Evolutionary conservation across 2,113 vertebrate species (phyloP).

Genomic region (Platichthys flesus): DNA sequence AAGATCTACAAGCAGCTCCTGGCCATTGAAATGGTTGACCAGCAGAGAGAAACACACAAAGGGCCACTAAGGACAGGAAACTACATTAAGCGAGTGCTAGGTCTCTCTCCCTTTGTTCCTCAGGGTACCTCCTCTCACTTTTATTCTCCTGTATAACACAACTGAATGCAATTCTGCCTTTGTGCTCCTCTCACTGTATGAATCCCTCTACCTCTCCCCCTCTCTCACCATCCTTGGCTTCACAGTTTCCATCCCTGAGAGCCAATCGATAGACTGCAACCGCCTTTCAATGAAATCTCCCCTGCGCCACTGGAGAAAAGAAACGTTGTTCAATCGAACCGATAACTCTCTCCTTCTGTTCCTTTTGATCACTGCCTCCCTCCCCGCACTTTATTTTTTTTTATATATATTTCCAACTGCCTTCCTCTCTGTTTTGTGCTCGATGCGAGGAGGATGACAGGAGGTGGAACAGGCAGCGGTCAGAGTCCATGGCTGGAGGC

Average conservation of each 20-base stretch:
- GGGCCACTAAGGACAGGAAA: conserved; percentile 22
- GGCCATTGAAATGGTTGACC: conserved; percentile 47
- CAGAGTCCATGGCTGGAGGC: conserved; percentile 63
- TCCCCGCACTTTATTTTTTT: conserved; percentile 37
- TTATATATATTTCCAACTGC: conserved; percentile 14
- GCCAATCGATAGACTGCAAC: conserved; percentile 78
- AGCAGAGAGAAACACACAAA: conserved; percentile 20
- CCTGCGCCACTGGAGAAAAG: conserved; percentile 69
- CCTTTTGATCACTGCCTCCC: conserved; percentile 65
- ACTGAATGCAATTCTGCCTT: conserved; percentile 47
- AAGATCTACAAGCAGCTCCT: conserved; percentile 15
- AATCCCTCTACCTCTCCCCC: conserved; percentile 31
- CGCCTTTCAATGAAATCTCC: conserved; percentile 78
- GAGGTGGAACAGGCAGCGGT: conserved; percentile 47
- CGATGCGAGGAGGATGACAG: conserved; percentile 50
- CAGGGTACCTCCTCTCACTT: conserved; percentile 45
- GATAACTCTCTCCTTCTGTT: conserved; percentile 72
- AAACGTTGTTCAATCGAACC: conserved; percentile 72
- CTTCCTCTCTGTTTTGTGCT: conserved; percentile 54
- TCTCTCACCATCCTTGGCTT: conserved; percentile 17
- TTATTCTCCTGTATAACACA: conserved; percentile 45
- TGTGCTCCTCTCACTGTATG: conserved; percentile 53
- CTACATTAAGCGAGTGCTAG: conserved; percentile 13
- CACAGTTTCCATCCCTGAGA: conserved; percentile 72
- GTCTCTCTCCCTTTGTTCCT: conserved; percentile 47